phyloP scores from a whole-genome alignment of 1,140 invertebrate species.

The Cydia splendana region DNA sequence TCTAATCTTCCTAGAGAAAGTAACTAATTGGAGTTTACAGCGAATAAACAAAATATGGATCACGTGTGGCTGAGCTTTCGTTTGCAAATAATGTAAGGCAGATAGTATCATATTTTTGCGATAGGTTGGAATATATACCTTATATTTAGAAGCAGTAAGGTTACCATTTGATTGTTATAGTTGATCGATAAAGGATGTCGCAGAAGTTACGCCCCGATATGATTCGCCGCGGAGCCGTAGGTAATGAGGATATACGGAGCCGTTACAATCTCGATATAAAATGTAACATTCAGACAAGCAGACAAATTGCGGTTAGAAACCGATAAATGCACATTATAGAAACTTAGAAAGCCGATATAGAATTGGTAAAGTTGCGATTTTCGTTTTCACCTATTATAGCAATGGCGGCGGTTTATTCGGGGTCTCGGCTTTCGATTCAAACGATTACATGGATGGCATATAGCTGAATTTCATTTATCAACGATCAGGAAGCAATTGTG shows the following conservation, averaged over 20 bases:
- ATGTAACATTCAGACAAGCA: slow-evolving; percentile 39
- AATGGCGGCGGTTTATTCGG: slow-evolving; percentile 19
- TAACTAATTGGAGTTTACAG: slow-evolving; percentile 16
- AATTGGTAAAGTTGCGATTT: slow-evolving; percentile 37
- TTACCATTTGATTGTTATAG: not conserved
- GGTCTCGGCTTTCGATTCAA: not conserved
- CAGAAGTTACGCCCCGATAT: not conserved
- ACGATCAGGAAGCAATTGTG: slow-evolving; percentile 3
- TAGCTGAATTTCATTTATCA: slow-evolving; percentile 2
- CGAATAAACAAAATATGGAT: slow-evolving; percentile 22
- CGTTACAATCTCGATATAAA: slow-evolving; percentile 42
- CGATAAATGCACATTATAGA: slow-evolving; percentile 39
- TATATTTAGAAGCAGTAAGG: not conserved
- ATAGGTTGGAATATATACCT: not conserved
- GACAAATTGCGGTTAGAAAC: slow-evolving; percentile 47
- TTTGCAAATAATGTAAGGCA: not conserved
- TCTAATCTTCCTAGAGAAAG: not conserved
- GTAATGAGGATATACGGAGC: slow-evolving; percentile 27
- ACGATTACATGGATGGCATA: slow-evolving; percentile 11
- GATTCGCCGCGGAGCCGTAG: slow-evolving; percentile 1
- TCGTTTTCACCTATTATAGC: slow-evolving; percentile 20
- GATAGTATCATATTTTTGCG: not conserved
- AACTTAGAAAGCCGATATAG: slow-evolving; percentile 36
- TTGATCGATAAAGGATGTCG: slow-evolving; percentile 11
- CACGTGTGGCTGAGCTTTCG: slow-evolving; percentile 10